Evolutionary conservation across 2,888 invertebrate genomes (phyloP), one percentile per base, ranked within the genome.

Genomic region (Microchrysa polita): DNA sequence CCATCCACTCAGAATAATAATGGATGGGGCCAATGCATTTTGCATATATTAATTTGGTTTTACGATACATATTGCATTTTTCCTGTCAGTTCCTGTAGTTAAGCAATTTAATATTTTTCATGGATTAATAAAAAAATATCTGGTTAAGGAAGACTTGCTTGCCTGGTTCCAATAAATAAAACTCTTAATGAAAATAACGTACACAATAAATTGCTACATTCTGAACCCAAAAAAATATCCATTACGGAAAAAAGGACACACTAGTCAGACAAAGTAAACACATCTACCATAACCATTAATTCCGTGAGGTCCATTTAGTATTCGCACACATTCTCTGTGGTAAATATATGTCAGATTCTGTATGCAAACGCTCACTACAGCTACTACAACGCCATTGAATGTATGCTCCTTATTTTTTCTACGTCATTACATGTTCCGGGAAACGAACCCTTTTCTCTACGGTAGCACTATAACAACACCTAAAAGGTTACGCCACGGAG

Each of bases 261-360:
- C n/a, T n/a, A 65, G 44, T 5, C 61, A 42, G 5, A 44, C 34
- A 18, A 65, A 44, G 18, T 34, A 44, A 57, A 20, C 69, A 16
- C 53, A 16, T 57, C 69, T n/a, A n/a, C n/a, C n/a, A n/a, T n/a
- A n/a, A 10, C 69, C 69, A 55, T 57, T 69, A 69, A 59, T 59
- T 59, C 69, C 69, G 57, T 57, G 18, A 57, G 69, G 69, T 57
- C 69, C 69, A 57, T 69, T 69, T 55, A 69, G 55, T 65, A 44
- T 34, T 5, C 7, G 27, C 20, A 69, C 69, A 69, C 20, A 20
- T 69, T n/a, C 57, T 57, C 69, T 69, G 69, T 20, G 57, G 69
- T 40, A 55, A 69, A 69, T 69, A 42, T 55, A 34, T 34, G 69
- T 55, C 42, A 55, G 55, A 55, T 57, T 5, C 27, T 34, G 7